Evolutionary conservation across 53 echinoderm and acorn worm genomes (phyloP).

Genomic region (Holothuria scabra): DNA sequence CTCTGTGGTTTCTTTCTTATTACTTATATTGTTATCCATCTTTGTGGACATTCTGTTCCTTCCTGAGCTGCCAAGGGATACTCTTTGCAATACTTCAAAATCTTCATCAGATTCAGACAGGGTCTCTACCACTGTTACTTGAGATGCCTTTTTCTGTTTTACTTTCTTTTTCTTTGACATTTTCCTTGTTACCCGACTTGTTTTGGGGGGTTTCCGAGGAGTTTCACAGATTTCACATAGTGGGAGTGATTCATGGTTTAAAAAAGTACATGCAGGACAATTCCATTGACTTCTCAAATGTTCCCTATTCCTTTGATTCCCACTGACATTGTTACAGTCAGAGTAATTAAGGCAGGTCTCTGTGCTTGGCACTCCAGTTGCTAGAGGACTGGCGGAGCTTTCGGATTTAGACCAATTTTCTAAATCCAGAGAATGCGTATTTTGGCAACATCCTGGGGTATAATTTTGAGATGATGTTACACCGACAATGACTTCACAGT

Average conservation of each 20-base stretch:
- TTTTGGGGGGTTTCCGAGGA: constrained; percentile 14
- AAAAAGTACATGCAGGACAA: constrained; percentile 77
- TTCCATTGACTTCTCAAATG: constrained; percentile 44
- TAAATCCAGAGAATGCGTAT: background rate
- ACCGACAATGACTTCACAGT: constrained; percentile 21
- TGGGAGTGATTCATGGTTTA: constrained; percentile 70
- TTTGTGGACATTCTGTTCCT: no score
- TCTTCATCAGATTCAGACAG: constrained; percentile 35
- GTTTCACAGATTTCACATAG: constrained; percentile 82
- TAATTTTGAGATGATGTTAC: background rate
- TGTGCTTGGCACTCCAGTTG: no score
- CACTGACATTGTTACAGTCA: background rate
- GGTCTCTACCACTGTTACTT: background rate
- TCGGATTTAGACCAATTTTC: no score
- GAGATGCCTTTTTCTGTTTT: no score
- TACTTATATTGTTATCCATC: no score
- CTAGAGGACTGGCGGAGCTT: no score
- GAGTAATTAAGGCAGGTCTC: no score
- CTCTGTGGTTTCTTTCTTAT: no score
- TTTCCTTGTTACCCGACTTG: constrained; percentile 43
- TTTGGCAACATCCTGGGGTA: background rate
- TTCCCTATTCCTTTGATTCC: background rate
- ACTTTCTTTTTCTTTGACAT: constrained; percentile 22
- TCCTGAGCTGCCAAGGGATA: no score
- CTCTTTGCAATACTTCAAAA: constrained; percentile 9